Evolutionary conservation across 2,888 invertebrate species (phyloP), one percentile per base, ranked within the genome.

Genomic region (Epirrita christyi): DNA sequence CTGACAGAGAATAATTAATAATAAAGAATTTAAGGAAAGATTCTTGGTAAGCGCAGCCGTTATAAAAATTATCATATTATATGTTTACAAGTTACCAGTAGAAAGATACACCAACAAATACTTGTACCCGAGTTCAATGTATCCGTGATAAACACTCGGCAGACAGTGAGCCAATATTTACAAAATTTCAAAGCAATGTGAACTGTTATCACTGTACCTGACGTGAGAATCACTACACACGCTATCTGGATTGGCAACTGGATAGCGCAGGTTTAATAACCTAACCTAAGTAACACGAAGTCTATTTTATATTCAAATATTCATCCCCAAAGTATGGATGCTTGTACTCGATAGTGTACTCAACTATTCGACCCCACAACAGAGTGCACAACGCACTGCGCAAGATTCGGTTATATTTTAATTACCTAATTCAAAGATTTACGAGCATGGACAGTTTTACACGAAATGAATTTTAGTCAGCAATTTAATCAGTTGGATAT

Each of bases 121-220:
- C 67, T 67, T 61, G 63, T 61, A 54, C 47, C 40, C 50, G 61
- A 66, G 73, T 77, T 73, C 75, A 75, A 66, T 68, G 72, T 64
- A 72, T 70, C 58, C 49, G 59, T 62, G 71, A 75, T 73, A 80
- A 74, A 65, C 65, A 61, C 21, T 21, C 50, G 66, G 59, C 63
- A 62, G 65, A 65, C 68, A 61, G 55, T 70, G 61, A 70, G 73
- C 73, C 74, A 81, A 81, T 81, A 81, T 81, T 81, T 73, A 78
- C 78, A 60, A 70, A 67, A 75, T 64, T 64, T 64, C 64, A 61
- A 62, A 66, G 70, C 67, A 72, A 63, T 70, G 66, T 72, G 67
- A 75, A 71, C 63, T 66, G 68, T 72, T 80, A 80, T 81, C 81
- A 53, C 11, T 61, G 61, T 75, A 80, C 80, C 80, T 80, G 79